Evolutionary conservation across 2,113 vertebrate genomes (phyloP), one percentile per base, ranked within the genome.

Genomic region (Myiopsitta monachus): DNA sequence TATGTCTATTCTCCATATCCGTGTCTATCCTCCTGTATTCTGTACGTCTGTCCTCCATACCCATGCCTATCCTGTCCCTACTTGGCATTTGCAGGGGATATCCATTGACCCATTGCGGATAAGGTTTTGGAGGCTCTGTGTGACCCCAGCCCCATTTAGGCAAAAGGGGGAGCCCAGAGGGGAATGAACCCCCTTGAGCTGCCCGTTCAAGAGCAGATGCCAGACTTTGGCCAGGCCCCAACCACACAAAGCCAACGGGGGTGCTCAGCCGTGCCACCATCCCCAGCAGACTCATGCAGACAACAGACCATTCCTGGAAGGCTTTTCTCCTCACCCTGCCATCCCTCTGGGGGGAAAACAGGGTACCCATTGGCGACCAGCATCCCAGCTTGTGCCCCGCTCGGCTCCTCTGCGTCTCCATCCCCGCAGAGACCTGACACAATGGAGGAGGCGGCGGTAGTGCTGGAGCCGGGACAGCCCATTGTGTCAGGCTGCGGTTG

Each of bases 91-190:
- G 16, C 33, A 41, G 73, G 64, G 49, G 10, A 33, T 17, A 24
- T 39, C 16, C 7, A 3, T 6, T 2, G 1, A 24, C 36, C 16
- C 7, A 3, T 6, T 2, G 1, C 0, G 1, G 23, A 10, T 21
- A 38, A 66, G 44, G 11, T 82, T 84, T 78, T 7, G 5, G 31
- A 36, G 55, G 23, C 7, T 80, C 9, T 4, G 18, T 13, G n/a
- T 63, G 41, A 46, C 12, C 43, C 43, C 30, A 75, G 9, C 6
- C 28, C 18, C 33, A 33, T 1, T 4, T 9, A 31, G 19, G n/a
- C 28, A 72, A 64, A 46, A 38, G 46, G 10, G 14, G 7, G 7
- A 62, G 18, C 12, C 47, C 22, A 55, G 49, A 41, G 5, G 4
- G 27, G 18, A 38, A n/a, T 1, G 7, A 85, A 51, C 23, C 10